These are phyloP conservation scores for Pogoniulus pusillus DNA, from an alignment of 2,797 vertebrate species.

Conservation along the genomic window DNA sequence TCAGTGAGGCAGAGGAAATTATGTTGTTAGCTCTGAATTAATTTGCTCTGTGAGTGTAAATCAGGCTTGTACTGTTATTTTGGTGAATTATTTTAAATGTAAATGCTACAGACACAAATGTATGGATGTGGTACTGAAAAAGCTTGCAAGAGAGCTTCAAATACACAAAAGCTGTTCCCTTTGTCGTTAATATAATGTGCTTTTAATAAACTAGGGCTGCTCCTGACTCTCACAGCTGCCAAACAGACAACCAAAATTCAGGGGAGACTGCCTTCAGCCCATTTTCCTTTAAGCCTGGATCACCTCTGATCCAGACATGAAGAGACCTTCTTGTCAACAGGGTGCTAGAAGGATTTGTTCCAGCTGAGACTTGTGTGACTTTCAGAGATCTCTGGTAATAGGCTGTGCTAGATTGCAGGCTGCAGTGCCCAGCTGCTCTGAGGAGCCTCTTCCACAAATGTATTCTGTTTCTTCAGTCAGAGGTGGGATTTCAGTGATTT, in stretches of 20 bases:
- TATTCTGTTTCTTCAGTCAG: not conserved
- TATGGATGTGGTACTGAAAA: not conserved
- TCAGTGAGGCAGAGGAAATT: constrained; percentile 30
- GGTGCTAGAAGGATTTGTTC: not conserved
- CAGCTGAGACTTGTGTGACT: not conserved
- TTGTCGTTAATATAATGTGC: not conserved
- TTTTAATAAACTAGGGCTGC: constrained; percentile 11
- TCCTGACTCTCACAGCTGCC: not conserved
- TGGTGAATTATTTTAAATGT: constrained; percentile 23
- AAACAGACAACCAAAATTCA: not conserved
- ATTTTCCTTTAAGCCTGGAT: not conserved
- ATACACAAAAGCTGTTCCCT: not conserved
- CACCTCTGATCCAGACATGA: not conserved
- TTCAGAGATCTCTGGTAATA: not conserved
- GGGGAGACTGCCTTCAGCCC: not conserved
- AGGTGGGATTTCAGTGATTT: not conserved
- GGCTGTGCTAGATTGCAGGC: not conserved
- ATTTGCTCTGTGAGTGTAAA: constrained; percentile 65
- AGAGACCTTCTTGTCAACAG: not conserved
- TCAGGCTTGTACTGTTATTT: constrained; percentile 47
- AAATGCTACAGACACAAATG: constrained; percentile 15
- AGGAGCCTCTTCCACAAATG: not conserved
- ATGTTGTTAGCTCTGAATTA: constrained; percentile 65
- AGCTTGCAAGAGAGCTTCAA: not conserved
- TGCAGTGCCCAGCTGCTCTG: not conserved